Conservation (phyloP, 2,113 vertebrate species). For the Hippocampus zosterae region DNA sequence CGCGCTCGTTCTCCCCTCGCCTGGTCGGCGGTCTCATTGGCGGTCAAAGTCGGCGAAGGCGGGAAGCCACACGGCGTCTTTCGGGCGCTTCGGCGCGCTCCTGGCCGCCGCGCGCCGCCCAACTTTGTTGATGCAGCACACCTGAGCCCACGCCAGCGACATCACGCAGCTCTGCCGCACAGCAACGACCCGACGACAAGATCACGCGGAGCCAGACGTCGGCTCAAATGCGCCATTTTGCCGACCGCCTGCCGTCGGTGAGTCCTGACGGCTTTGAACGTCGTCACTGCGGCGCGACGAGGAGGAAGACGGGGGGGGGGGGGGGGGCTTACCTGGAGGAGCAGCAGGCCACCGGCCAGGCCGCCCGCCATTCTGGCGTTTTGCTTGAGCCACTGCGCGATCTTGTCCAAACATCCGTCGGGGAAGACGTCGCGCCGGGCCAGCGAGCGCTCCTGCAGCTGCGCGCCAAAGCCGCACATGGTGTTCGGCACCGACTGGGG, state of each 20-base stretch:
- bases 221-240: not conserved
- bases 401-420: slow-evolving; percentile 53
- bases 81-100: not conserved
- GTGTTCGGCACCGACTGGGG: slow-evolving; percentile 61
- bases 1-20: too few relatives aligned
- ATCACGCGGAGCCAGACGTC: too few relatives aligned
- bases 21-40: slow-evolving; percentile 19
- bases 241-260: too few relatives aligned
- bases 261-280: too few relatives aligned
- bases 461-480: slow-evolving; percentile 64
- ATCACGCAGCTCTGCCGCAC: slow-evolving; percentile 49
- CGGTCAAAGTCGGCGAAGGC: slow-evolving; percentile 40
- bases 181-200: not conserved
- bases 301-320: not conserved
- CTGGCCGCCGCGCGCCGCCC: not conserved
- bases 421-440: slow-evolving; percentile 34
- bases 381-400: slow-evolving; percentile 47
- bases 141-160: slow-evolving; percentile 47
- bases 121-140: slow-evolving; percentile 45
- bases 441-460: not conserved
- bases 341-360: slow-evolving; percentile 44
- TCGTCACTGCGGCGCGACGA: too few relatives aligned
- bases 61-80: slow-evolving; percentile 53
- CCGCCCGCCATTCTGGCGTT: slow-evolving; percentile 50
- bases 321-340: slow-evolving; percentile 48